Evolutionary conservation across 2,797 vertebrate species (phyloP).

Genomic region (Crypturellus tataupa): DNA sequence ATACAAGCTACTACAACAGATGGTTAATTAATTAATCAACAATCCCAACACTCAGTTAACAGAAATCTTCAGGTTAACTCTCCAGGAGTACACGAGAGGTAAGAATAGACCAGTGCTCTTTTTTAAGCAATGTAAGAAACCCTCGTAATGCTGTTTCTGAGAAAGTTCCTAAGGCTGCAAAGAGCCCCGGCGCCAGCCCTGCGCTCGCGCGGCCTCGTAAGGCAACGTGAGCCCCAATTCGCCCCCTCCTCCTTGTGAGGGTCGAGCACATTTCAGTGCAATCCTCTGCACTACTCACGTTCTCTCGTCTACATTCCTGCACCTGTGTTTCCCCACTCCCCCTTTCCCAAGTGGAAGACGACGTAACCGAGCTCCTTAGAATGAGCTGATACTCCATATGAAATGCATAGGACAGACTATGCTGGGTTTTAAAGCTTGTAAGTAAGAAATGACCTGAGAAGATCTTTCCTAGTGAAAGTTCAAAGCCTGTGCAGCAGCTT

Average conservation of each 20-base stretch:
- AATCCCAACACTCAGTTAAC: not conserved
- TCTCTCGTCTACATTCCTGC: not conserved
- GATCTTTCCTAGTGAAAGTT: not conserved
- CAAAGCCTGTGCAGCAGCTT: not conserved
- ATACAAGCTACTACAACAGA: not conserved
- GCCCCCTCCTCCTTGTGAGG: not conserved
- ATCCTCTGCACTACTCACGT: not conserved
- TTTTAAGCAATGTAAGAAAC: not conserved
- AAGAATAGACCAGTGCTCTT: not conserved
- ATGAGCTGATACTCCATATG: rapidly evolving
- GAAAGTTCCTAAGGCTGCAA: not conserved
- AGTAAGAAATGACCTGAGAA: slow-evolving; percentile 16
- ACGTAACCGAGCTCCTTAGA: not conserved
- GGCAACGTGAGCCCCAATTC: not conserved
- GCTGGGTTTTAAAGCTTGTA: not conserved
- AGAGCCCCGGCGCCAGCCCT: not conserved
- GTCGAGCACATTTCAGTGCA: not conserved
- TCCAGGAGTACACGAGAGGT: rapidly evolving
- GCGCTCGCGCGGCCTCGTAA: not conserved
- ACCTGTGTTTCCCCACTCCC: not conserved
- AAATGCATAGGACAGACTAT: not conserved
- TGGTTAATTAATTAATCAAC: not conserved
- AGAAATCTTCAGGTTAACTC: not conserved
- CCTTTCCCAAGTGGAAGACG: rapidly evolving
- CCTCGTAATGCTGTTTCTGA: not conserved